Evolutionary conservation across 1,140 invertebrate species (phyloP), one percentile per base, ranked within the genome.

Genomic region (Trichomalopsis sarcophagae): DNA sequence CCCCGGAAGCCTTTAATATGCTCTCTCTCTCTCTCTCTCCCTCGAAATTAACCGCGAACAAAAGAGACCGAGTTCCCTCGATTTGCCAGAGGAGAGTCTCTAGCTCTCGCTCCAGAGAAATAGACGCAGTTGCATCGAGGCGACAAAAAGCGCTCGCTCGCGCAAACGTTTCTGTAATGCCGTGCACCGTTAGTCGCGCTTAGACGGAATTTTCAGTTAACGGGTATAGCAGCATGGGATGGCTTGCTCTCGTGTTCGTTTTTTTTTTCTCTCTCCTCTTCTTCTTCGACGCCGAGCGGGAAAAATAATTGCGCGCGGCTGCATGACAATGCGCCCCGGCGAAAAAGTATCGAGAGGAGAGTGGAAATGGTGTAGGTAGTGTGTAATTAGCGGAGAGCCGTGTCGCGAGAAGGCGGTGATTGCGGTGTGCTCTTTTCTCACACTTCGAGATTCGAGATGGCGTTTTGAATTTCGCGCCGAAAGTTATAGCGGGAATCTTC

Each of bases 151-250:
- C 13, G 69, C 44, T 23, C 50, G 9, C 1, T 30, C 4, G 23
- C n/a, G n/a, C 2, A 55, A 14, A n/a, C 66, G 68, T 36, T 62
- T 84, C 82, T 79, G 17, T 83, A 85, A 85, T 85, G 62, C 69
- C 71, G 33, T 81, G 68, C 76, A 81, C 84, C 81, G 84, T 85
- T 85, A 85, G 74, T 2, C 17, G 40, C 55, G 30, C 68, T 73
- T 23, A 78, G 82, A 36, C 50, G 66, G 77, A 66, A 75, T 85
- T 85, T 85, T 81, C 84, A 85, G 78, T 33, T 81, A 81, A 81
- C 78, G 73, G 73, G 33, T 3, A 27, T 27, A 73, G 27, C 1
- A 23, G 21, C 4, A 17, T 23, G 36, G 14, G 27, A 11, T 10
- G 47, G 30, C 44, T 73, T 50, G 36, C 36, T 50, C 36, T 50